phyloP scores from a whole-genome alignment of 2,113 vertebrate species.

The Rhynchopsitta pachyrhyncha region DNA sequence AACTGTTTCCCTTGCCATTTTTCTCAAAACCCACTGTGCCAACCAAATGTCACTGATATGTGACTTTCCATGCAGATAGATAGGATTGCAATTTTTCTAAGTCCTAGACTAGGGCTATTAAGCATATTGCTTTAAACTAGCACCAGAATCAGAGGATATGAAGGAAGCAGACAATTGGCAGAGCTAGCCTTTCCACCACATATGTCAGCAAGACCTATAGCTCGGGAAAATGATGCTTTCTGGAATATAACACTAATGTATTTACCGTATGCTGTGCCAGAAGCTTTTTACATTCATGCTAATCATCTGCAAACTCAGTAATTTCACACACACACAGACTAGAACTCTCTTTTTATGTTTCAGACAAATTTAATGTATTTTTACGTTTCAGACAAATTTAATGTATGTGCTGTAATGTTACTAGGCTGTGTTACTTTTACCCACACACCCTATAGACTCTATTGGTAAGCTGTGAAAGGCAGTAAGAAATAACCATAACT shows the following conservation, averaged over 20 bases:
- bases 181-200: slow-evolving; percentile 6
- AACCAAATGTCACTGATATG: slow-evolving; percentile 22
- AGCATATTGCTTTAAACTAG: slow-evolving; percentile 8
- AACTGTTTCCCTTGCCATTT: slow-evolving; percentile 12
- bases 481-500: background rate
- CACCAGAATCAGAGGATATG: slow-evolving; percentile 1
- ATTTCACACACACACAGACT: background rate
- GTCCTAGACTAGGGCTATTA: background rate
- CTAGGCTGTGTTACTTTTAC: background rate
- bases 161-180: slow-evolving; percentile 54
- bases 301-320: slow-evolving; percentile 27
- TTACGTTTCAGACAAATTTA: background rate
- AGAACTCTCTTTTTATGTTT: background rate
- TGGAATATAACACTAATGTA: slow-evolving; percentile 26
- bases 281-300: background rate
- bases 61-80: slow-evolving; percentile 20
- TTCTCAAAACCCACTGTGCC: slow-evolving; percentile 20
- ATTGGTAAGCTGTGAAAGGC: background rate
- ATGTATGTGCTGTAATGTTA: background rate
- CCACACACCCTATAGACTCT: background rate
- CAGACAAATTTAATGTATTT: background rate
- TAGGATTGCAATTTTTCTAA: background rate
- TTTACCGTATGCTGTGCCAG: background rate
- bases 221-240: slow-evolving; percentile 33
- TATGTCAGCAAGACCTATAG: slow-evolving; percentile 46